Base-by-base conservation (phyloP, 2,797 vertebrate genomes). In the Argentina silus region DNA sequence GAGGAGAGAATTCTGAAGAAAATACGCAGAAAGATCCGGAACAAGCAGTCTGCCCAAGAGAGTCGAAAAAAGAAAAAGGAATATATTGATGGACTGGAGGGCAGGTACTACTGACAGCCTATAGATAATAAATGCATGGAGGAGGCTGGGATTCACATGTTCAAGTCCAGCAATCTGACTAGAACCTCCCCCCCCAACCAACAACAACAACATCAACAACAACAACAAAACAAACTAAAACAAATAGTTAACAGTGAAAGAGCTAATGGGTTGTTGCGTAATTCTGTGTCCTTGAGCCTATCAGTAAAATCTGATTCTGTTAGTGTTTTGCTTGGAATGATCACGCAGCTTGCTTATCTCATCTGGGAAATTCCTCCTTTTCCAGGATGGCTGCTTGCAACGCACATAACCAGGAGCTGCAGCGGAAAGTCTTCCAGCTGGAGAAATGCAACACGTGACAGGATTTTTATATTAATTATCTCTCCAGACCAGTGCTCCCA, bases 41-140 rank as follows among this genome's bases (percentile, higher is more conserved):
- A 98, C 84, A 98, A 98, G 78, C 97, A 98, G 77, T 98, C 97
- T 0, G 96, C 97, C 8, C 97, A 98, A 83, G 97, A 98, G 79
- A 98, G 97, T 91, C 89, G 97, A 79, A 99, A 98, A 88, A 98
- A 98, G 91, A 98, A 98, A 87, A 98, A 98, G 83, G 97, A 99
- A 17, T 98, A 98, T 1, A 95, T 98, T 0, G 96, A 99, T 0
- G 95, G 96, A 12, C 85, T 98, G 87, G 96, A 98, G 86, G 95
- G 88, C 86, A 93, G 97, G 97, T 98, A 82, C 69, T 14, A 36
- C 27, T 36, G 27, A 36, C 27, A 36, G 47, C 10, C 45, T 66
- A 23, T 4, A 6, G 51, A 17, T 15, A 12, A 23, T 7, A 66
- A 47, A 60, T 45, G 8, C 43, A 65, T 14, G 53, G 59, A 57